These are phyloP conservation scores for Streptopelia turtur DNA, from an alignment of 2,797 vertebrate species.

Conservation along the genomic window DNA sequence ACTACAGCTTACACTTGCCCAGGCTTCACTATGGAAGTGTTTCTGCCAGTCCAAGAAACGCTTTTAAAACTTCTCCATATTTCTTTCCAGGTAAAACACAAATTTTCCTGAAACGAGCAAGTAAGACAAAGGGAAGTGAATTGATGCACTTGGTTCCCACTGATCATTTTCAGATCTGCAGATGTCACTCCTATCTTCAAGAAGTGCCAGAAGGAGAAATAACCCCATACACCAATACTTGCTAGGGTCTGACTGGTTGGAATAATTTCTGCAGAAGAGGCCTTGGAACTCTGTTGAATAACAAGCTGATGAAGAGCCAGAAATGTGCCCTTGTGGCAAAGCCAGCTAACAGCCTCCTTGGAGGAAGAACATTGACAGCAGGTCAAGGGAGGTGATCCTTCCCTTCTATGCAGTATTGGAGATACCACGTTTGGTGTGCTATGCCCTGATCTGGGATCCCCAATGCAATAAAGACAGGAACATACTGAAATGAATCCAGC, in stretches of 20 bases:
- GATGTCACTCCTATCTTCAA: not conserved
- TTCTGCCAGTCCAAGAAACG: not conserved
- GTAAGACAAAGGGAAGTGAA: not conserved
- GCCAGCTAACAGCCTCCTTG: not conserved
- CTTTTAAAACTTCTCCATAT: not conserved
- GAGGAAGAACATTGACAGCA: not conserved
- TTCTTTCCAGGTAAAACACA: not conserved
- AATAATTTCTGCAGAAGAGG: not conserved
- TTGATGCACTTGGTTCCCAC: not conserved
- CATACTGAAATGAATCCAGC: not conserved
- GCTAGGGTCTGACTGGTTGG: not conserved
- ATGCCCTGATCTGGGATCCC: not conserved
- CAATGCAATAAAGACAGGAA: not conserved
- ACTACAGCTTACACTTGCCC: not conserved
- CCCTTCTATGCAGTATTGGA: not conserved
- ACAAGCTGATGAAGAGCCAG: not conserved
- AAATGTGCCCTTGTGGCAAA: not conserved
- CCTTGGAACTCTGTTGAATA: not conserved
- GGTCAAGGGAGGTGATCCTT: not conserved
- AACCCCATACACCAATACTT: not conserved
- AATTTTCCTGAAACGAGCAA: not conserved
- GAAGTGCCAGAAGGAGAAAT: not conserved
- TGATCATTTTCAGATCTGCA: not conserved
- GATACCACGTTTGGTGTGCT: not conserved
- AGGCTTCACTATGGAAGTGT: not conserved